A percentile compares a stretch with the other conserved stretches of the same genome.
These are phyloP conservation scores for Huso huso DNA, from an alignment of 2,797 vertebrate species.

Conservation along the genomic window DNA sequence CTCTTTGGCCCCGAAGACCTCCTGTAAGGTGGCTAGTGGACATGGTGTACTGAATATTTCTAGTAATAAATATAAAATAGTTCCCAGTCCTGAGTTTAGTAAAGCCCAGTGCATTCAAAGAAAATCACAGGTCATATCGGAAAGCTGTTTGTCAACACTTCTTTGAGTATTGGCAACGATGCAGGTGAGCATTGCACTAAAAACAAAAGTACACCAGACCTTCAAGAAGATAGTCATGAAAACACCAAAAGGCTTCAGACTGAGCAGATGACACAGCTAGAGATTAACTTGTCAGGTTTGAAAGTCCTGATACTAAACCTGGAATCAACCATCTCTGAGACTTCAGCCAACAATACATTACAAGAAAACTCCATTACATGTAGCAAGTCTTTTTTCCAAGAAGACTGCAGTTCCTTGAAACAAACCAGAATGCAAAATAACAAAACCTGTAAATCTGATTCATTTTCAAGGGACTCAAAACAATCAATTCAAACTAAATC, in stretches of 20 bases:
- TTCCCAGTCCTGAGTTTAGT: conserved; percentile 46
- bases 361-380: background rate
- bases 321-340: conserved; percentile 44
- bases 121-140: conserved; percentile 21
- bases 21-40: conserved; percentile 15
- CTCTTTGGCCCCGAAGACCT: conserved; percentile 18
- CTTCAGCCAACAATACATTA: conserved; percentile 4
- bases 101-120: conserved; percentile 47
- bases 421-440: no score
- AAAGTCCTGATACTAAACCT: conserved; percentile 55
- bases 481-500: no score
- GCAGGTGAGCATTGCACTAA: background rate
- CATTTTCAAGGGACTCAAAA: no score
- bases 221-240: background rate
- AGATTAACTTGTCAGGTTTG: conserved; percentile 48
- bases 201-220: background rate
- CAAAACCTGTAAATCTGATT: no score
- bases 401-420: no score
- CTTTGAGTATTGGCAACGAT: conserved; percentile 19
- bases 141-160: conserved; percentile 14
- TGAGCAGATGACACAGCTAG: conserved; percentile 49
- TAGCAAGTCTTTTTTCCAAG: background rate
- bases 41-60: conserved; percentile 5
- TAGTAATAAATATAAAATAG: conserved; percentile 28
- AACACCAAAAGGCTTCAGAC: conserved; percentile 32